These are phyloP conservation scores for Labeo rohita DNA, from an alignment of 2,113 vertebrate genomes.

Conservation along the genomic window DNA sequence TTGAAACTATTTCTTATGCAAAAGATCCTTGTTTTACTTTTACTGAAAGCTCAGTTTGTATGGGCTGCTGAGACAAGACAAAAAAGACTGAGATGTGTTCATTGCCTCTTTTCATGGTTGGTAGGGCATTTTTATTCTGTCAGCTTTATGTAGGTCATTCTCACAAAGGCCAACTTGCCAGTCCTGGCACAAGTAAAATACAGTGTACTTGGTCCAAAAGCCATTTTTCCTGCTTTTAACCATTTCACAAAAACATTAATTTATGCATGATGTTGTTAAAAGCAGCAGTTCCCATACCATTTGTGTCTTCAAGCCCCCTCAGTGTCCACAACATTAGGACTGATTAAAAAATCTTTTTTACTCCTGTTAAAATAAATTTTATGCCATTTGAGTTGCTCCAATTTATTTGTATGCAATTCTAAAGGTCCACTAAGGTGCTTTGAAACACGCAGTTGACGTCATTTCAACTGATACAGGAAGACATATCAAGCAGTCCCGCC, in stretches of 20 bases:
- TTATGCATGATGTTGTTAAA: background rate
- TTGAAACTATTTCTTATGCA: background rate
- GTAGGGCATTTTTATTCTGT: conserved; percentile 51
- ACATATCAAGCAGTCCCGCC: no score
- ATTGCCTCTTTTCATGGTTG: conserved; percentile 58
- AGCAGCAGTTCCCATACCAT: background rate
- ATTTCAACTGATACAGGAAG: no score
- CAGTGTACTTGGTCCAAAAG: background rate
- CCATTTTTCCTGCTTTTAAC: background rate
- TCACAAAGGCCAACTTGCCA: conserved; percentile 48
- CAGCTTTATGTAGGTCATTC: conserved; percentile 63
- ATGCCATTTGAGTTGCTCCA: background rate
- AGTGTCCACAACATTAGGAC: background rate
- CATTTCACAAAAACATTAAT: background rate
- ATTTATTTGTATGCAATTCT: no score
- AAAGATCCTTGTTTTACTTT: background rate
- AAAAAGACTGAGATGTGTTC: background rate
- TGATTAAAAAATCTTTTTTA: no score
- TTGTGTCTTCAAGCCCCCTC: background rate
- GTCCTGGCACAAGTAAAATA: conserved; percentile 42
- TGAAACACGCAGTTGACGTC: no score
- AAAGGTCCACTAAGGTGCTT: no score
- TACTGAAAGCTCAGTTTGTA: background rate
- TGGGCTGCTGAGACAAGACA: background rate
- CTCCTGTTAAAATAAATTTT: background rate